Conservation (phyloP, 2,113 vertebrate species). For the Passer montanus region DNA sequence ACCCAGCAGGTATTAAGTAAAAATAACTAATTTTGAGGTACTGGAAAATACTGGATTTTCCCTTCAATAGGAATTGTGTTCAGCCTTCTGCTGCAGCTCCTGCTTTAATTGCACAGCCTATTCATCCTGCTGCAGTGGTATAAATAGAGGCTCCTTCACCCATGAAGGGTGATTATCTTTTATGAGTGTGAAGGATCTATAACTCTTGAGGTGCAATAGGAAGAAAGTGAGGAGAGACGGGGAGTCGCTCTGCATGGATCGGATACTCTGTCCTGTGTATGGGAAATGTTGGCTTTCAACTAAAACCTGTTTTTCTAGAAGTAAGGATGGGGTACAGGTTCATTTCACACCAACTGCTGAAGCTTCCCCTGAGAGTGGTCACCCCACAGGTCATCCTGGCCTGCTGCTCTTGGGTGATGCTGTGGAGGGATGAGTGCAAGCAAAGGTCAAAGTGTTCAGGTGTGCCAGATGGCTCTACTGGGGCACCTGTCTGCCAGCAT, state of each 20-base stretch:
- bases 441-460: not conserved
- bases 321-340: not conserved
- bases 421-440: not conserved
- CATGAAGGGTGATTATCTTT: conserved; percentile 76
- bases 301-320: not conserved
- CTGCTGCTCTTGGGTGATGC: not conserved
- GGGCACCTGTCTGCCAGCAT: not conserved
- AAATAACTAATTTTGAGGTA: not conserved
- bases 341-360: not conserved
- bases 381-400: not conserved
- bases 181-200: conserved; percentile 56
- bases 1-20: not conserved
- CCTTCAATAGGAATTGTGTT: not conserved
- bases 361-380: not conserved
- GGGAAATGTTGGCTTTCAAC: not conserved
- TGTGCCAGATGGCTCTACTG: not conserved
- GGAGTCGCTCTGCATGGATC: not conserved
- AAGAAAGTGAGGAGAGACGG: conserved; percentile 21
- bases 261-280: not conserved
- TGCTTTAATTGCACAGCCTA: conserved; percentile 62
- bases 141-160: conserved; percentile 67
- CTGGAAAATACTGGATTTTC: not conserved
- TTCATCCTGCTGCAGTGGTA: conserved; percentile 49
- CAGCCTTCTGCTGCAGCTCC: conserved; percentile 42
- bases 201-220: conserved; percentile 57